Conservation (phyloP, 64 coral and sea anemone species). For the Exaiptasia diaphana region DNA sequence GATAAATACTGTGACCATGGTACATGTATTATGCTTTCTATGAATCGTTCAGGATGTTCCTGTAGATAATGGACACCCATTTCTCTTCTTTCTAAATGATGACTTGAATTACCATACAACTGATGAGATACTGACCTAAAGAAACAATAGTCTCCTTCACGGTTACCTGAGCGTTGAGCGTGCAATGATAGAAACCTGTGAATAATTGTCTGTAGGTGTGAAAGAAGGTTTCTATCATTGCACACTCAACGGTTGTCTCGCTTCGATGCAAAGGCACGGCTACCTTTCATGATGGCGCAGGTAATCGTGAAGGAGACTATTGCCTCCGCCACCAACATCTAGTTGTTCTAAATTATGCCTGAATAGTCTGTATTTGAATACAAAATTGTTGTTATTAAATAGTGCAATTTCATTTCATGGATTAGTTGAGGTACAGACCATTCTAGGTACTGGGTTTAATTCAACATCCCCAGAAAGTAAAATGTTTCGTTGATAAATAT, state of each 20-base stretch:
- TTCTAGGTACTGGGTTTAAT: no score
- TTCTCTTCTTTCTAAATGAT: slow-evolving; percentile 12
- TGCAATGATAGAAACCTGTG: no score
- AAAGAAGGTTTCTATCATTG: no score
- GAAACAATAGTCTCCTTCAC: no score
- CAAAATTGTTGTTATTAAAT: slow-evolving; percentile 5
- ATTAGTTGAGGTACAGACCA: no score
- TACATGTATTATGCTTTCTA: not conserved
- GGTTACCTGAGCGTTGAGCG: no score
- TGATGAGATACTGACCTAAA: slow-evolving; percentile 43
- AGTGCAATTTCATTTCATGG: not conserved
- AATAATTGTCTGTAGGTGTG: no score
- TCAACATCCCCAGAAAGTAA: not conserved
- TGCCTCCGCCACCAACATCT: slow-evolving; percentile 24
- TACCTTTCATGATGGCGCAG: no score
- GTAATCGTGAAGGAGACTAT: no score
- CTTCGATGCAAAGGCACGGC: no score
- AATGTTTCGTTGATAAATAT: not conserved
- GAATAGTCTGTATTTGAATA: slow-evolving; percentile 10
- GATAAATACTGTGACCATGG: not conserved
- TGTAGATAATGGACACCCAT: not conserved
- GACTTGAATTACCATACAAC: slow-evolving; percentile 15
- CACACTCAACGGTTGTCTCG: no score
- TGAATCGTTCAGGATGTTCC: slow-evolving; percentile 3
- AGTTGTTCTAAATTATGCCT: slow-evolving; percentile 20